Evolutionary conservation across 1,140 invertebrate species (phyloP).

Genomic region (Aphelenchoides besseyi): DNA sequence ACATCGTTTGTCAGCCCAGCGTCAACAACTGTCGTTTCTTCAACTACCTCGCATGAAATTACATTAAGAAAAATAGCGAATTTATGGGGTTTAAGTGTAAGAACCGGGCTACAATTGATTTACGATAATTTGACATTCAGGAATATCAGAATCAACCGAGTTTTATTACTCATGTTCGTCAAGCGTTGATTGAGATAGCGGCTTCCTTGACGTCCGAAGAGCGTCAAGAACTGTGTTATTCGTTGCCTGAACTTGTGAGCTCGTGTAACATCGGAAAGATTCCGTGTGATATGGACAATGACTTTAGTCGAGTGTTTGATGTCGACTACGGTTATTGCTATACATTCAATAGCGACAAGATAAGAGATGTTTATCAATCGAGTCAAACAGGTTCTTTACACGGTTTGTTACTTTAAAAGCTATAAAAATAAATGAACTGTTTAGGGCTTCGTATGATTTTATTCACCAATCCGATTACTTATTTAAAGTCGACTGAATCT

Average conservation of each 20-base stretch:
- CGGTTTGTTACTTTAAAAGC: constrained; percentile 7
- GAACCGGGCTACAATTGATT: neutral
- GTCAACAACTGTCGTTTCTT: neutral
- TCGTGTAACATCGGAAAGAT: constrained; percentile 17
- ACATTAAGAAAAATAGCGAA: neutral
- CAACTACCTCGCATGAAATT: neutral
- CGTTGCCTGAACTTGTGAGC: constrained; percentile 15
- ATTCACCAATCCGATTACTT: constrained; percentile 4
- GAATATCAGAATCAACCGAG: constrained; percentile 13
- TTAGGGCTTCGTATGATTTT: constrained; percentile 24
- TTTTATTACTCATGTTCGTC: constrained; percentile 5
- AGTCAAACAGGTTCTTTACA: constrained; percentile 3
- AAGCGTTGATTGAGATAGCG: constrained; percentile 20
- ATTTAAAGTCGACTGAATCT: constrained; percentile 19
- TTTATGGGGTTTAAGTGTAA: constrained; percentile 7
- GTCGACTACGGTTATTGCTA: constrained; percentile 34
- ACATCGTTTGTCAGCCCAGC: too few species aligned
- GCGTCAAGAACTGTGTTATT: constrained; percentile 20
- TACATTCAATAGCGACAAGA: constrained; percentile 18
- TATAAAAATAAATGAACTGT: too few species aligned
- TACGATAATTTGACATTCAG: neutral
- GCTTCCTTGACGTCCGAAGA: constrained; percentile 20
- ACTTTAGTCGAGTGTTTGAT: constrained; percentile 20
- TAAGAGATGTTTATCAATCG: constrained; percentile 18
- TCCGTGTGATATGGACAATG: constrained; percentile 26